Evolutionary conservation across 2,113 vertebrate species (phyloP), one percentile per base, ranked within the genome.

Genomic region (Daubentonia madagascariensis): DNA sequence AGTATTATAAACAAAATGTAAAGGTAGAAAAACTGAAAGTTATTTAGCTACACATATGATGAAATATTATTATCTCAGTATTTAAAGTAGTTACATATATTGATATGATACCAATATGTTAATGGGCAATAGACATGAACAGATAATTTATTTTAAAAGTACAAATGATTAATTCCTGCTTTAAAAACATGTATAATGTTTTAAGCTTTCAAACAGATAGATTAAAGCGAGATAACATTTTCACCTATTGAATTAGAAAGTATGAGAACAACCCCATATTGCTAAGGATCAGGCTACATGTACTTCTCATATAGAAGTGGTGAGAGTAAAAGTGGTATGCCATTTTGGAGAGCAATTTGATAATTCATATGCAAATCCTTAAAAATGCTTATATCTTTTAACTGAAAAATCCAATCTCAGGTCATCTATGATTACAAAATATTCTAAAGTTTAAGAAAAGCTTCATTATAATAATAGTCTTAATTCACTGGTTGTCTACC

Each of bases 71-170:
- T 80, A 35, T 28, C 11, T 87, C 61, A 76, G 65, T 78, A 72
- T 65, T 94, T 88, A 85, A 70, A 72, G 32, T 45, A 89, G 13
- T 73, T 83, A 52, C 1, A 37, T 76, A 81, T 87, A 52, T 61
- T 85, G 17, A 59, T 93, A 59, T 13, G 1, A 83, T 18, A 73
- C 30, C 28, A 32, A 28, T 37, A 91, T 81, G 48, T 88, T 84
- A 37, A 63, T 85, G 52, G 13, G 6, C 4, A 92, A 89, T 85
- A 89, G 16, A 73, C 4, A 80, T 50, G 32, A 75, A 50, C 28
- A 89, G 28, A 80, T 65, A 85, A 86, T 75, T 93, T 93, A 85
- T 80, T 92, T 93, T 28, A 94, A 91, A 89, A 18, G 22, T 84
- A 65, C 2, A 78, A 79, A 88, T 88, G n/a, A 79, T 80, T 73